These are phyloP conservation scores for Cinclus mexicanus DNA, from an alignment of 2,113 vertebrate species.

Conservation along the genomic window DNA sequence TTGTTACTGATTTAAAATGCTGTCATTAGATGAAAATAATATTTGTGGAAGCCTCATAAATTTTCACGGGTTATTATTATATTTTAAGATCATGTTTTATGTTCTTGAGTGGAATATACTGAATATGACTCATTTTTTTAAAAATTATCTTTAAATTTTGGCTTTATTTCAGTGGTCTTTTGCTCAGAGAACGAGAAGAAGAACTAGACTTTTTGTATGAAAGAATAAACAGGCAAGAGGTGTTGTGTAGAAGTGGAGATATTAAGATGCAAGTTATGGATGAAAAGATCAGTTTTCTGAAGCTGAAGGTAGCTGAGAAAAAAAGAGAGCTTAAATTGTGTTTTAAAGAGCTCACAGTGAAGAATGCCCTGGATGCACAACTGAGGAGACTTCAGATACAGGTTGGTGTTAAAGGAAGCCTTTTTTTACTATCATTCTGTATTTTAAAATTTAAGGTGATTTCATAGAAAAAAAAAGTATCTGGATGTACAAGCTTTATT, in stretches of 20 bases:
- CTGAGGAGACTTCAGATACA: slow-evolving; percentile 80
- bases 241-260: slow-evolving; percentile 75
- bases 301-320: slow-evolving; percentile 79
- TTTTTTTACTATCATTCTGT: background rate
- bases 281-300: slow-evolving; percentile 82
- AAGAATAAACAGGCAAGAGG: slow-evolving; percentile 83
- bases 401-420: slow-evolving; percentile 66
- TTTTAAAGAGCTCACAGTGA: slow-evolving; percentile 70
- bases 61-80: background rate
- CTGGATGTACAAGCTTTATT: background rate
- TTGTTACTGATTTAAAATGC: background rate
- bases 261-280: slow-evolving; percentile 78
- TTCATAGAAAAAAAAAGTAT: background rate
- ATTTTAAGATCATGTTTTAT: background rate
- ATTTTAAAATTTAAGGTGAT: background rate
- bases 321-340: slow-evolving; percentile 76
- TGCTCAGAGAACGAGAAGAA: slow-evolving; percentile 87
- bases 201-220: slow-evolving; percentile 84
- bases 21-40: background rate
- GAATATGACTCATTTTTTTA: background rate
- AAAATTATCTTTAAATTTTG: background rate
- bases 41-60: background rate
- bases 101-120: background rate
- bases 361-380: slow-evolving; percentile 75
- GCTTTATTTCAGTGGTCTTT: slow-evolving; percentile 76